Base-by-base conservation (phyloP, 2,797 vertebrate species). In the Moxostoma hubbsi region DNA sequence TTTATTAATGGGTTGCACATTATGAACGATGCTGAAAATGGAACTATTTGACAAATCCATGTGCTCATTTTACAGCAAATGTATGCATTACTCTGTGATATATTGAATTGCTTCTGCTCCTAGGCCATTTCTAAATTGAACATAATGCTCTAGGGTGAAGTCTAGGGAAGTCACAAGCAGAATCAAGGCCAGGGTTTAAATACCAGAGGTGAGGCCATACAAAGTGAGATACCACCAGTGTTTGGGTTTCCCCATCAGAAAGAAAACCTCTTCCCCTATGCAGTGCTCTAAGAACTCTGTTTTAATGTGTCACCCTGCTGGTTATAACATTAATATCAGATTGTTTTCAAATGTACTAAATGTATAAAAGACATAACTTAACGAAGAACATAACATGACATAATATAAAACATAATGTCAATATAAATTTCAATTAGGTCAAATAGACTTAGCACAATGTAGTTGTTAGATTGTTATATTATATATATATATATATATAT, bases 231-330 rank as follows among this genome's bases (percentile, higher is more conserved):
- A 65, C n/a, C 9, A 49, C 43, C 45, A 47, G 49, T 13, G 9
- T 10, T 45, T 50, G 58, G 57, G 51, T 73, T 80, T 47, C 68
- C 62, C 36, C 54, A 55, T 73, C 16, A 55, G 72, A 75, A 51
- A n/a, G 59, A 57, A 70, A 64, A 59, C 53, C 46, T 79, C 54
- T 75, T n/a, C 1, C 71, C 15, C 80, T 83, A 80, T 61, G 66
- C 15, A 75, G 65, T 61, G 24, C 54, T 53, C 18, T 24, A 45
- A 55, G 49, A 49, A 47, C 4, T n/a, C 12, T 50, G 18, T 24
- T 62, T 62, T 24, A 10, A 15, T 62, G 12, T 11, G 12, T 63
- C 12, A 11, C 50, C 24, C 13, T 67, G 13, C 55, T 13, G 24
- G 5, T 75, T 70, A 15, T 9, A 61, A 61, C 51, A 53, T 54